phyloP scores from a whole-genome alignment of 1,140 invertebrate genomes.

The Scylla paramamosain region DNA sequence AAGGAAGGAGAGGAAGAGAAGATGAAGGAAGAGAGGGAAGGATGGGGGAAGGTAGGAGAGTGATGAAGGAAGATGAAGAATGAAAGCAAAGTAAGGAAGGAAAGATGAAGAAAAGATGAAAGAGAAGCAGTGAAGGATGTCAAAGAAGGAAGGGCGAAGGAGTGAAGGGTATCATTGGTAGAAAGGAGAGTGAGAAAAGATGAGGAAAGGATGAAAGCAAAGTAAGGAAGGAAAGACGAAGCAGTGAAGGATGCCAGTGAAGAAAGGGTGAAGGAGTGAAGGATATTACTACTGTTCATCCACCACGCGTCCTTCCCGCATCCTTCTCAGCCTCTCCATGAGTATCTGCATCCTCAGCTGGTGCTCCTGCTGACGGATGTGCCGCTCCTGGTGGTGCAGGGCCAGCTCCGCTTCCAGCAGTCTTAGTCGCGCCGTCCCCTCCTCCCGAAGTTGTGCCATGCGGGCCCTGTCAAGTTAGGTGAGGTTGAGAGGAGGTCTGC shows the following conservation, averaged over 20 bases:
- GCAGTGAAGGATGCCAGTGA: not conserved
- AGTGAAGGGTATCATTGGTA: too few species aligned
- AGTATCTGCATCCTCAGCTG: slow-evolving; percentile 64
- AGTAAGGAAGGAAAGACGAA: not conserved
- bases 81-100: not conserved
- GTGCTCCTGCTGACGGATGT: slow-evolving; percentile 57
- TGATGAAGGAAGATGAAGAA: not conserved
- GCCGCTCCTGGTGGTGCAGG: slow-evolving; percentile 60
- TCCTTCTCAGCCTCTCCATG: slow-evolving; percentile 53
- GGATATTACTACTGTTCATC: not conserved
- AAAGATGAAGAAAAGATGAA: not conserved
- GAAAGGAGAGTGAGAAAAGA: too few species aligned
- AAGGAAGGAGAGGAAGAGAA: not conserved
- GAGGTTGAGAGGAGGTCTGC: too few species aligned
- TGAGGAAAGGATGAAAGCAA: not conserved
- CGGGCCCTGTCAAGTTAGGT: slow-evolving; percentile 30
- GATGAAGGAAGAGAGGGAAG: not conserved
- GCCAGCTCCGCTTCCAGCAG: slow-evolving; percentile 67
- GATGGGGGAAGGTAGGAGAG: not conserved
- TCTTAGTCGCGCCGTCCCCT: slow-evolving; percentile 53
- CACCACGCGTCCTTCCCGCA: not conserved
- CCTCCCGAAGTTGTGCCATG: slow-evolving; percentile 59
- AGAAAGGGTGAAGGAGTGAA: too few species aligned
- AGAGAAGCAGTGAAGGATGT: not conserved
- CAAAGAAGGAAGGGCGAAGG: too few species aligned